Evolutionary conservation across 2,113 vertebrate genomes (phyloP).

Genomic region (Crotophaga sulcirostris): DNA sequence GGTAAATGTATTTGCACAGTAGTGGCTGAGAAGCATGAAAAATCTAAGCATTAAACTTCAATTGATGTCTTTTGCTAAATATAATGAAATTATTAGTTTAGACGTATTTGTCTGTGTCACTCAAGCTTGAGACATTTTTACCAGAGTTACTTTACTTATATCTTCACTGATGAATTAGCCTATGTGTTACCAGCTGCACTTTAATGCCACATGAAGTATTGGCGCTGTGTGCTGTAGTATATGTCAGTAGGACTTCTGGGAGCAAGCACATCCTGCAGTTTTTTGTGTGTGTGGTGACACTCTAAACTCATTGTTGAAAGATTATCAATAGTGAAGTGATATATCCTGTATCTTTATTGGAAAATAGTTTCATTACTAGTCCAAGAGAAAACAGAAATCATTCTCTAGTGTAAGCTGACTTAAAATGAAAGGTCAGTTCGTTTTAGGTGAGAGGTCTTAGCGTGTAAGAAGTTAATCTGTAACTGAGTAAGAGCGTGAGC

Average conservation of each 20-base stretch:
- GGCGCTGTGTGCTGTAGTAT: not conserved
- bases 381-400: not conserved
- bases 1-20: not conserved
- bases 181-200: not conserved
- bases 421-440: not conserved
- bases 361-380: not conserved
- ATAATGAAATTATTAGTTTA: not conserved
- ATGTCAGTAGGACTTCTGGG: not conserved
- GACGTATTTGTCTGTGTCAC: not conserved
- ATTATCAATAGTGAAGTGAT: not conserved
- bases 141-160: not conserved
- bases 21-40: not conserved
- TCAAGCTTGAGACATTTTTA: not conserved
- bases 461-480: not conserved
- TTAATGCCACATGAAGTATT: not conserved
- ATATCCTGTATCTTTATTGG: not conserved
- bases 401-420: not conserved
- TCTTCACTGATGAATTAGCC: not conserved
- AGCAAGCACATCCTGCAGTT: not conserved
- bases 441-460: not conserved
- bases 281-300: not conserved
- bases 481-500: not conserved
- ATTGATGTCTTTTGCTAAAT: not conserved
- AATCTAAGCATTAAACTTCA: not conserved
- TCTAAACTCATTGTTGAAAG: not conserved